Evolutionary conservation across 2,113 vertebrate species (phyloP), one percentile per base, ranked within the genome.

Genomic region (Ancistrus triradiatus): DNA sequence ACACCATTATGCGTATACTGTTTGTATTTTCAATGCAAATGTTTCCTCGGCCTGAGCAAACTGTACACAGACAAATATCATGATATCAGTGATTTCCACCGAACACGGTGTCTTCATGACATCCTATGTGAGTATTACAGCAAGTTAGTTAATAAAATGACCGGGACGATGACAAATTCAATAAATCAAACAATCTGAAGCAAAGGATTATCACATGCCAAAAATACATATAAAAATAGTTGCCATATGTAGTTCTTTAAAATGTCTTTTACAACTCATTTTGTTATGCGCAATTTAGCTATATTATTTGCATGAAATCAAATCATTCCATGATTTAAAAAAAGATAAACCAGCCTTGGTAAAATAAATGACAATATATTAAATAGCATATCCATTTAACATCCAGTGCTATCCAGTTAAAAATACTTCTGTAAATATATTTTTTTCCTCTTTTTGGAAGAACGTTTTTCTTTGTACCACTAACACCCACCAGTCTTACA

Each of bases 41-140:
- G 70, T 53, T 47, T 62, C 46, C 74, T 73, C 62, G 72, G 82
- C 63, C 83, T 89, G 89, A 88, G 87, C 87, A 90, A 90, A 90
- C 88, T 90, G 87, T 90, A 90, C 86, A 86, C 84, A 86, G 86
- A 91, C 87, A 84, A 90, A 89, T 88, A 87, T 63, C 17, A 46
- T 42, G 52, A 46, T 61, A 63, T 51, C 63, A 56, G 74, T 67
- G 51, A 62, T 63, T 59, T 63, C 24, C 64, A 62, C 59, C 52
- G 31, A 68, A 73, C 56, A 53, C 33, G 47, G 46, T 46, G 63
- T 72, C 68, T 73, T 75, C 59, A 78, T 80, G 57, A 58, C 66
- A 70, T 56, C 74, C 63, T 52, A 59, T 59, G 72, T 19, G 68
- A 63, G 69, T 57, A 47, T 72, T 50, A 70, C 48, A 69, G 69